Evolutionary conservation across 2,888 invertebrate species (phyloP), one percentile per base, ranked within the genome.

Genomic region (Smittia sp.): DNA sequence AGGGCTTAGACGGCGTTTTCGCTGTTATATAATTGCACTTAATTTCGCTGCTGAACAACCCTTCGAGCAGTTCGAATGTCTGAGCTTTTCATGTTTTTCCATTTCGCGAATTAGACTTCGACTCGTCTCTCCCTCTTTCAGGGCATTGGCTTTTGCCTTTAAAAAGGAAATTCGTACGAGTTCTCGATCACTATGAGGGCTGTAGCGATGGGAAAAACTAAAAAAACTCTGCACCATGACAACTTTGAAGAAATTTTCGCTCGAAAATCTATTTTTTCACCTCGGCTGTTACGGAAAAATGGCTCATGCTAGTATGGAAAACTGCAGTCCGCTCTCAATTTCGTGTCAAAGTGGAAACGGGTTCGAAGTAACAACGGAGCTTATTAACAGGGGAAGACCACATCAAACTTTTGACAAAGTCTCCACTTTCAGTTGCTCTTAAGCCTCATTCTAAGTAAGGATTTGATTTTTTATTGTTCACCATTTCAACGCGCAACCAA

Each of bases 1-100:
- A 69, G 69, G 69, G 52, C 54, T n/a, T 27, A 15, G 69, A 69
- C 69, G 69, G 54, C 69, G 54, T 69, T 52, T 69, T 69, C 25
- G 69, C 69, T 25, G 52, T 69, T 69, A 69, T 69, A 69, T 69
- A 69, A 69, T 69, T 69, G 69, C 54, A 52, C 54, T 54, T 52
- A 52, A 52, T 69, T 52, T 20, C 41, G 46, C 15, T 46, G 46
- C 15, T 46, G 46, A 41, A 27, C 22, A 54, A 54, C 15, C 41
- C 27, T 69, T 24, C 9, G 3, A 52, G 27, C 54, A 46, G 41
- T 69, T 69, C 18, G 24, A 69, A 27, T 69, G 69, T 69, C 69
- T 69, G 18, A 22, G 69, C 46, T 9, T 27, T 69, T 69, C 18
- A 69, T 27, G 25, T 69, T 69, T 69, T 69, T 69, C 52, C 69